Percentiles rank a stretch among this genome's conserved stretches.
Conservation (phyloP, 53 echinoderm and acorn worm genomes). For the Actinopyga echinites region DNA sequence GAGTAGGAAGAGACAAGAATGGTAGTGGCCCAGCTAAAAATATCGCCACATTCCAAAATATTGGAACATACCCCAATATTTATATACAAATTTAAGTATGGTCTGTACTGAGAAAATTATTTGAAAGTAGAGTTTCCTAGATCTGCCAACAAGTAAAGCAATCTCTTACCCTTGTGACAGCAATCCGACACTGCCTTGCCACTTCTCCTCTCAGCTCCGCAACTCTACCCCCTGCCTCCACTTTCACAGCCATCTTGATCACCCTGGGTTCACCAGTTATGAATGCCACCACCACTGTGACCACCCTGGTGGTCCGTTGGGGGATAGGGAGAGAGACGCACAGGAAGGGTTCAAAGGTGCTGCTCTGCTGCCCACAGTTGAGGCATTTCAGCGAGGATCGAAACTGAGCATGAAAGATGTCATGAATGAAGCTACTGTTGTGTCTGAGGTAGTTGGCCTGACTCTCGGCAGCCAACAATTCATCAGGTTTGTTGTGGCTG, state of each 20-base stretch:
- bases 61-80: no score
- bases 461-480: conserved; percentile 89
- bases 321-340: conserved; percentile 95
- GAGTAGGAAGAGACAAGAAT: no score
- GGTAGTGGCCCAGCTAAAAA: no score
- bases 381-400: conserved; percentile 95
- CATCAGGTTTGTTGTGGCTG: conserved; percentile 80
- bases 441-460: conserved; percentile 95
- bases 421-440: conserved; percentile 98
- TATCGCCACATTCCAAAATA: no score
- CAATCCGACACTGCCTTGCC: conserved; percentile 79
- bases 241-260: conserved; percentile 69
- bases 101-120: no score
- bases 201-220: conserved; percentile 77
- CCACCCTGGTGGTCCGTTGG: conserved; percentile 82
- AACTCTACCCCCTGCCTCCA: conserved; percentile 67
- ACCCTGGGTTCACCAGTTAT: conserved; percentile 78
- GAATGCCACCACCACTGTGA: conserved; percentile 86
- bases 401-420: conserved; percentile 97
- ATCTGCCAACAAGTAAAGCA: neutral
- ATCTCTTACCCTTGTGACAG: conserved; percentile 84
- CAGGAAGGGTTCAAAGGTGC: conserved; percentile 98
- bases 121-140: no score
- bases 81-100: no score
- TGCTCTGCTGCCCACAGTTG: conserved; percentile 91